Percentiles rank a stretch among this genome's conserved stretches.
Conservation (phyloP, 2,888 invertebrate genomes). For the Oeneis ivallda region DNA sequence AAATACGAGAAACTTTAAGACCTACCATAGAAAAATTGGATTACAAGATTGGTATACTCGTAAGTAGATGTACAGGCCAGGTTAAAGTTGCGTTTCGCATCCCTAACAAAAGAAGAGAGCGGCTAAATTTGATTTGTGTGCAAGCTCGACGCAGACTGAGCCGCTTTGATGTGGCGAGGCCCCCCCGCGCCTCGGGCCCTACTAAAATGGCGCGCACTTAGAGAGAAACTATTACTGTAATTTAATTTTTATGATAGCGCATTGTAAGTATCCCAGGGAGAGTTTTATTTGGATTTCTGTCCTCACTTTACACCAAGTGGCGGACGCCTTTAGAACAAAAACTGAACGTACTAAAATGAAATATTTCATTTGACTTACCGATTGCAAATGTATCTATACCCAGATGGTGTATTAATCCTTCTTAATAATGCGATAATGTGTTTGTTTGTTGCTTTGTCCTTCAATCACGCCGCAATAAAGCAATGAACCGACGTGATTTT, state of each 20-base stretch:
- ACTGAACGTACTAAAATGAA: background rate
- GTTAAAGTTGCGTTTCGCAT: slow-evolving; percentile 52
- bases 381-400: background rate
- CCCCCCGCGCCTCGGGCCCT: slow-evolving; percentile 52
- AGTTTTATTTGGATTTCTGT: slow-evolving; percentile 56
- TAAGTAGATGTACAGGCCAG: slow-evolving; percentile 42
- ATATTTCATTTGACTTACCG: slow-evolving; percentile 20
- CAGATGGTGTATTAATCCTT: background rate
- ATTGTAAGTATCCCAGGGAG: slow-evolving; percentile 72
- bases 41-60: no score
- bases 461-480: no score
- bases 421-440: no score
- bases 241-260: slow-evolving; percentile 81
- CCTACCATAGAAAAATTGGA: no score
- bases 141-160: slow-evolving; percentile 62
- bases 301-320: slow-evolving; percentile 19
- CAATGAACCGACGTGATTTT: no score
- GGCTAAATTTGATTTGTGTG: slow-evolving; percentile 76
- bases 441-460: no score
- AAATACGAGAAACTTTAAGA: no score
- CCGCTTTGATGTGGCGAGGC: slow-evolving; percentile 73
- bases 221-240: slow-evolving; percentile 75
- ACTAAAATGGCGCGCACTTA: slow-evolving; percentile 76
- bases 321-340: slow-evolving; percentile 13
- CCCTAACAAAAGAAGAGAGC: slow-evolving; percentile 72